Conservation (phyloP, 2,113 vertebrate species). For the Cryptomyrus ogoouensis region DNA sequence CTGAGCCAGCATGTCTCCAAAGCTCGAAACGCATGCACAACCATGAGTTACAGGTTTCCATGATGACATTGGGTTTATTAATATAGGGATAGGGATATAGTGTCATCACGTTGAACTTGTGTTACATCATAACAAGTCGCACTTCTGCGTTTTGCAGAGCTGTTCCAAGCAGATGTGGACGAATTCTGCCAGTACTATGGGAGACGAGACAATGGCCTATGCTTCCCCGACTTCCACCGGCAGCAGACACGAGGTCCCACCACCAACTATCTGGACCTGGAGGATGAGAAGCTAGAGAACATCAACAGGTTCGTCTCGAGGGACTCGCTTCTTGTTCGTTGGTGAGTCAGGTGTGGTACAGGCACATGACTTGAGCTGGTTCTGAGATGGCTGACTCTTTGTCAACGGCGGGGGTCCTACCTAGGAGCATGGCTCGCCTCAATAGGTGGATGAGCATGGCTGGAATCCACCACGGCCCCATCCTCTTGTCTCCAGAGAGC, state of each 20-base stretch:
- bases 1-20: neutral
- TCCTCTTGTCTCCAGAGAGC: neutral
- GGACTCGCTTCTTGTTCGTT: neutral
- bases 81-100: slow-evolving; percentile 5
- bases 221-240: slow-evolving; percentile 96
- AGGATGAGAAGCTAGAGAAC: slow-evolving; percentile 87
- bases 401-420: neutral
- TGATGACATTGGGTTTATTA: neutral
- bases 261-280: slow-evolving; percentile 90
- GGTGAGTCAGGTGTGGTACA: neutral
- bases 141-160: slow-evolving; percentile 71
- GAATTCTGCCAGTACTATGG: slow-evolving; percentile 96
- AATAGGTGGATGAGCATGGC: neutral
- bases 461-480: neutral
- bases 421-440: neutral
- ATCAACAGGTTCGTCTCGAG: slow-evolving; percentile 83
- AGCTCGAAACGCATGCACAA: neutral
- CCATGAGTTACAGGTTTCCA: neutral
- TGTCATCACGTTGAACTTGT: neutral
- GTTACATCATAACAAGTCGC: slow-evolving; percentile 46
- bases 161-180: slow-evolving; percentile 91
- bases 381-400: neutral
- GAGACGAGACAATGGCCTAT: slow-evolving; percentile 78
- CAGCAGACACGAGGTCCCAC: slow-evolving; percentile 84
- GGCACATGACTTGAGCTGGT: neutral